A percentile compares a stretch with the other conserved stretches of the same genome.
These are phyloP conservation scores for Epistrophe eligans DNA, from an alignment of 2,888 invertebrate species.

Conservation along the genomic window DNA sequence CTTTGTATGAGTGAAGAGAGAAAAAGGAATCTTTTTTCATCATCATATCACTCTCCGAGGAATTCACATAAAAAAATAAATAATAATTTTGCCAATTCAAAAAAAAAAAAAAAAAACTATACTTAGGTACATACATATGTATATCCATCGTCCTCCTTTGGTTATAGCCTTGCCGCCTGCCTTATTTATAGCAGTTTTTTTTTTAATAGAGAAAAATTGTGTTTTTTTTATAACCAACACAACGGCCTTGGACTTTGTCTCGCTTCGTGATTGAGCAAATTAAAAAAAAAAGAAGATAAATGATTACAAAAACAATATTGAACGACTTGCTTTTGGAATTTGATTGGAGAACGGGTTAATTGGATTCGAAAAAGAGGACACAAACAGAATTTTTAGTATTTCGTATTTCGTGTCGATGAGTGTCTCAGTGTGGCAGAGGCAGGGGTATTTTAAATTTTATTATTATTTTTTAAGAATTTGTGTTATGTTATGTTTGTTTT, in stretches of 20 bases:
- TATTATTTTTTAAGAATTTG: neutral
- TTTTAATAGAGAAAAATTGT: neutral
- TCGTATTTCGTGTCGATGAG: slow-evolving; percentile 13
- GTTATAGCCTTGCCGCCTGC: neutral
- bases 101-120: neutral
- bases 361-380: slow-evolving; percentile 52
- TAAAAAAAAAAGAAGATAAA: slow-evolving; percentile 16
- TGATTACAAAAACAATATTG: slow-evolving; percentile 21
- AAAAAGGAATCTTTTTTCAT: neutral
- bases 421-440: neutral
- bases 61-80: neutral
- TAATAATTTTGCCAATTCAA: slow-evolving; percentile 22
- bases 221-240: slow-evolving; percentile 17
- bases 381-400: slow-evolving; percentile 56
- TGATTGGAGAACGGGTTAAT: slow-evolving; percentile 66
- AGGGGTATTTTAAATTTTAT: neutral
- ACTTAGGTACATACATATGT: neutral
- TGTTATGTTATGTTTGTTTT: slow-evolving; percentile 16
- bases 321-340: slow-evolving; percentile 60
- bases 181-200: slow-evolving; percentile 17
- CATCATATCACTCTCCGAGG: neutral
- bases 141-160: neutral
- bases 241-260: slow-evolving; percentile 65
- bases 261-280: slow-evolving; percentile 26
- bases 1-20: neutral